Evolutionary conservation across 2,888 invertebrate species (phyloP).

Genomic region (Gasteruption jaculator): DNA sequence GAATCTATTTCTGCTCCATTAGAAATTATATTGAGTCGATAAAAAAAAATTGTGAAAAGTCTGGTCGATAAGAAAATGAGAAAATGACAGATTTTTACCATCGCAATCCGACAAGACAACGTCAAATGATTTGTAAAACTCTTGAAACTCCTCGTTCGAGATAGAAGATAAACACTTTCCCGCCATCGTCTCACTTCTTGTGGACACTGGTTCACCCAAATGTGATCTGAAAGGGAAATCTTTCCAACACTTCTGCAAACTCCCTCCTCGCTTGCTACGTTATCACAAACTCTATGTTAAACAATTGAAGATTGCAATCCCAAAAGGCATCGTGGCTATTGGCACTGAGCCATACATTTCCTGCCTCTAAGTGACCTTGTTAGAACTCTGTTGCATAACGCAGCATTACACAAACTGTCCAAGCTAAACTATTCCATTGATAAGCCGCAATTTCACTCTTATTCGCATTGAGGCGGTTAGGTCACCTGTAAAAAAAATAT

Average conservation of each 20-base stretch:
- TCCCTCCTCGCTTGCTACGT: too few relatives aligned
- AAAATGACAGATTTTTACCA: constrained; percentile 56
- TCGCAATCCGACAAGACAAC: constrained; percentile 83
- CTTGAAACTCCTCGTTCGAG: constrained; percentile 57
- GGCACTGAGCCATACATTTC: constrained; percentile 12
- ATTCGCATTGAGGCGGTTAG: too few relatives aligned
- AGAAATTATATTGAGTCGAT: too few relatives aligned
- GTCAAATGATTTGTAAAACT: constrained; percentile 72
- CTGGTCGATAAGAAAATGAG: background rate
- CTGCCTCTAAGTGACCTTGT: constrained; percentile 19
- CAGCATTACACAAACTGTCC: background rate
- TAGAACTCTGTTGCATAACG: constrained; percentile 18
- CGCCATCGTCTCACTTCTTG: constrained; percentile 29
- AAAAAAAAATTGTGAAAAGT: background rate
- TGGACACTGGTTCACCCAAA: background rate
- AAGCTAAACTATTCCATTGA: constrained; percentile 1
- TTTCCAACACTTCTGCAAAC: background rate
- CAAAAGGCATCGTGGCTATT: too few relatives aligned
- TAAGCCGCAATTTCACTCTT: too few relatives aligned
- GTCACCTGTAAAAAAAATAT: too few relatives aligned
- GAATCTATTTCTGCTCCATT: too few relatives aligned
- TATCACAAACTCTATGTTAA: too few relatives aligned
- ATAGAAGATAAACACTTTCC: constrained; percentile 59
- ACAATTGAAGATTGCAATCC: too few relatives aligned
- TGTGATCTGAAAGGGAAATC: too few relatives aligned